Conservation (phyloP, 2,888 invertebrate genomes). For the Seladonia tumulorum region DNA sequence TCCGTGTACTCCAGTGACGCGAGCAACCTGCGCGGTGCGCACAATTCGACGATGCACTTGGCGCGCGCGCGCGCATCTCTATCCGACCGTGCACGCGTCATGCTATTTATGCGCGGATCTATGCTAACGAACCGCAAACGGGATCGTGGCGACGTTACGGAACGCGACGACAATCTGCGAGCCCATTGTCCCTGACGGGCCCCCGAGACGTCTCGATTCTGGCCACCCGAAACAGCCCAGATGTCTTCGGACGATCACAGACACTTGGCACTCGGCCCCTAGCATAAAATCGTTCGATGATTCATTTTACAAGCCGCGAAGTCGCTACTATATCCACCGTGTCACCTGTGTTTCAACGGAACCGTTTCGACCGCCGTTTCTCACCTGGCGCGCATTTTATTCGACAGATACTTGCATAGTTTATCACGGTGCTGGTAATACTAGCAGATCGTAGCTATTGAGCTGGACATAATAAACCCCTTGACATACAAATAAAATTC, state of each 20-base stretch:
- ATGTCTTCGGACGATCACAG: neutral
- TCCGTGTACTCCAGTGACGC: conserved; percentile 2
- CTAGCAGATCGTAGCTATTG: no score
- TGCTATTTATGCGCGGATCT: conserved; percentile 48
- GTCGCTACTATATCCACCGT: neutral
- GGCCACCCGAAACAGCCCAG: neutral
- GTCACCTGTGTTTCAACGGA: neutral
- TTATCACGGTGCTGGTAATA: neutral
- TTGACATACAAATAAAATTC: no score
- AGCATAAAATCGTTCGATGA: neutral
- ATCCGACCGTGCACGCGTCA: conserved; percentile 31
- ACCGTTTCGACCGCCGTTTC: neutral
- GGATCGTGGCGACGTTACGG: conserved; percentile 16
- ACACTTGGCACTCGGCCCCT: neutral
- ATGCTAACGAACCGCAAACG: conserved; percentile 44
- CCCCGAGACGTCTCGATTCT: conserved; percentile 8
- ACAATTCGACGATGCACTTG: conserved; percentile 22
- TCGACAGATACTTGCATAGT: neutral
- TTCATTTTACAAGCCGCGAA: neutral
- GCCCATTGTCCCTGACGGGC: conserved; percentile 21
- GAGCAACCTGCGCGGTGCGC: conserved; percentile 20
- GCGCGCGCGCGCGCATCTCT: conserved; percentile 13
- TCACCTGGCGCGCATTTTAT: neutral
- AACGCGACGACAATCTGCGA: conserved; percentile 15
- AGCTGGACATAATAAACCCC: no score